Evolutionary conservation across 2,113 vertebrate genomes (phyloP).

Genomic region (Centropus bengalensis): DNA sequence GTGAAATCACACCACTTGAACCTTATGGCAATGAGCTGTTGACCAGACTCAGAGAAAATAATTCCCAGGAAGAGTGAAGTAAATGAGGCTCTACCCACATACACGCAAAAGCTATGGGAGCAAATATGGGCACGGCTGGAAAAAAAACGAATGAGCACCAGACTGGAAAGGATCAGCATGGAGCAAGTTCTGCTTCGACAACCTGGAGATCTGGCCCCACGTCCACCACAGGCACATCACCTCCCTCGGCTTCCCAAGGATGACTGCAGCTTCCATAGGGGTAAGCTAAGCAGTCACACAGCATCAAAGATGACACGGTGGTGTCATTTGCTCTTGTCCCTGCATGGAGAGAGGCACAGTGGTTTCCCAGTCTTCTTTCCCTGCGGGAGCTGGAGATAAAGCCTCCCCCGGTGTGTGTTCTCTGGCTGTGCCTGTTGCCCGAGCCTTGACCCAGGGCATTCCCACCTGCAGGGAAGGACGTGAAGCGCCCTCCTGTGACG

Average conservation of each 20-base stretch:
- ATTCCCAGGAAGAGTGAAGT: neutral
- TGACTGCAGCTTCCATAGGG: fast-evolving
- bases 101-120: neutral
- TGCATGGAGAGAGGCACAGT: neutral
- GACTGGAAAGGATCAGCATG: neutral
- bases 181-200: neutral
- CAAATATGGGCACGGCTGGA: neutral
- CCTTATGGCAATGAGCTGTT: neutral
- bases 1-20: neutral
- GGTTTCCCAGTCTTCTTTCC: neutral
- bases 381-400: neutral
- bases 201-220: neutral
- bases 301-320: fast-evolving
- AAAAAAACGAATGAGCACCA: neutral
- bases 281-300: neutral
- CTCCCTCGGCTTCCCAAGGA: neutral
- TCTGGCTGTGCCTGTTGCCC: neutral
- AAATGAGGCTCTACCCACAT: neutral
- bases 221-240: neutral
- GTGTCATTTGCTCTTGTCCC: neutral
- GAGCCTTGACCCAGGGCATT: neutral
- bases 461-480: neutral
- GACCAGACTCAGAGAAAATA: neutral
- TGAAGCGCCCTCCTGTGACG: neutral
- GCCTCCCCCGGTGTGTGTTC: fast-evolving